Evolutionary conservation across 2,113 vertebrate species (phyloP), one percentile per base, ranked within the genome.

Genomic region (Odontophorus gujanensis): DNA sequence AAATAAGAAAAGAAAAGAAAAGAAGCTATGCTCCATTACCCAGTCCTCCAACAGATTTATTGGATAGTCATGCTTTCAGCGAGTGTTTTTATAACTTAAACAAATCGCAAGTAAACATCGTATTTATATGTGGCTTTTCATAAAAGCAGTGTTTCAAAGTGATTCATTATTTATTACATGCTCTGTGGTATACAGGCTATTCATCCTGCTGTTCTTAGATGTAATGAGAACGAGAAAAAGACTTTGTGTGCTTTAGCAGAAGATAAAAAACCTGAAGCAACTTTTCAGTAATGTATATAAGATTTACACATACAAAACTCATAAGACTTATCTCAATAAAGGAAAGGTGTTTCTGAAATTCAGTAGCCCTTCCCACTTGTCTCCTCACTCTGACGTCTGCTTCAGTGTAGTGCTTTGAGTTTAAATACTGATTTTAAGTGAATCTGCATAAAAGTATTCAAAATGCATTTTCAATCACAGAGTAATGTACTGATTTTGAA

Each of bases 31-130:
- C 85, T 95, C 28, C 93, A 96, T 94, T 97, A 95, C 66, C 48
- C 77, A 75, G 55, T 72, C 87, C 73, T 65, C 32, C 19, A 66
- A 40, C n/a, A 96, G 93, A 97, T 96, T 97, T 97, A 97, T 97
- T 94, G 76, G 5, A 17, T 91, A 94, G 85, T 87, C 93, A 89
- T 47, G 19, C 72, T 94, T 93, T 92, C 82, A 95, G 90, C 81
- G 38, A 58, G 43, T 87, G 78, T 75, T 96, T 96, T 96, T 87
- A 89, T 86, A 96, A 83, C 90, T 81, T 95, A 93, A 97, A 96
- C 75, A 93, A 97, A 97, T 97, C 93, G 43, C 76, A 95, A 87
- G 91, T 90, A 95, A 96, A 92, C 81, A 93, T 65, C 87, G 78
- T 87, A 95, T 94, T 97, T 96, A 74, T 89, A 77, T 84, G 62